These are phyloP conservation scores for Chrysogorgia sp. DNA, from an alignment of 92 coral and sea anemone species.

Conservation along the genomic window DNA sequence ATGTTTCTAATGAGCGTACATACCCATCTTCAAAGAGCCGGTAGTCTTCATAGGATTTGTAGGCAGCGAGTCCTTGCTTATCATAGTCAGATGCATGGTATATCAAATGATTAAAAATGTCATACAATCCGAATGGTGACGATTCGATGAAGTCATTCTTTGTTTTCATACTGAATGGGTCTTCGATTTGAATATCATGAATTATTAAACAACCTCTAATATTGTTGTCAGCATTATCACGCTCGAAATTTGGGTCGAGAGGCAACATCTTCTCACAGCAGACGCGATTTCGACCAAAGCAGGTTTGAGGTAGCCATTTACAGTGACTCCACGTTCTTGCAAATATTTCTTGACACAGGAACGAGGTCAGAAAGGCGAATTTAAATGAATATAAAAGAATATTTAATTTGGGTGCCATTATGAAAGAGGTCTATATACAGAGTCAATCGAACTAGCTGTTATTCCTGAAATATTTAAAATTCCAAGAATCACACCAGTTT, in stretches of 20 bases:
- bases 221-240: conserved; percentile 1
- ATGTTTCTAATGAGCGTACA: conserved; percentile 5
- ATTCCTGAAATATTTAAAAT: no score
- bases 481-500: no score
- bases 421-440: no score
- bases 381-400: no score
- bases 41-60: no score
- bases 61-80: conserved; percentile 3
- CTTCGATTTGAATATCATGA: conserved; percentile 32
- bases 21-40: conserved; percentile 4
- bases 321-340: conserved; percentile 47
- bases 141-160: neutral
- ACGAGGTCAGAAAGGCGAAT: no score
- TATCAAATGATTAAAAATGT: no score
- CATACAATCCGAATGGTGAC: conserved; percentile 3
- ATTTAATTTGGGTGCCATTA: no score
- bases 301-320: conserved; percentile 44
- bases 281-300: no score
- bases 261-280: conserved; percentile 46
- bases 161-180: conserved; percentile 1
- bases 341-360: conserved; percentile 1
- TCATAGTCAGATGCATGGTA: conserved; percentile 14
- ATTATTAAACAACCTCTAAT: conserved; percentile 29
- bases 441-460: no score
- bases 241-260: conserved; percentile 36